Conservation (phyloP, 1,140 invertebrate species). For the Triops cancriformis region DNA sequence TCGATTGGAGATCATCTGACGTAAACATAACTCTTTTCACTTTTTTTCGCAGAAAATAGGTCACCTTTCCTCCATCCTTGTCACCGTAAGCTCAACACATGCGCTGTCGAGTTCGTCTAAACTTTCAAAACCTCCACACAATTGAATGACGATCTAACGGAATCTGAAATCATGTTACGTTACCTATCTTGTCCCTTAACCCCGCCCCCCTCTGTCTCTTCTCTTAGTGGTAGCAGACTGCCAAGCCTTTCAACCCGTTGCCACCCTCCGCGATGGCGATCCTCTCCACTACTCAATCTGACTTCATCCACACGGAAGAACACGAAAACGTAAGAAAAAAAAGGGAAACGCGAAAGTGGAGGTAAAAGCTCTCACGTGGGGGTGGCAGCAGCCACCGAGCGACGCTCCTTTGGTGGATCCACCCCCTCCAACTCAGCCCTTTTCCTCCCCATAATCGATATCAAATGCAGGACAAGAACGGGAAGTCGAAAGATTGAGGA, state of each 20-base stretch:
- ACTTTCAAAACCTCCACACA: too few relatives aligned
- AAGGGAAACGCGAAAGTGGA: not conserved
- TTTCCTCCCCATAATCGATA: not conserved
- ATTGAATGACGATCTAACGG: not conserved
- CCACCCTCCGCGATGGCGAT: not conserved
- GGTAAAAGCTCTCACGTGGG: not conserved
- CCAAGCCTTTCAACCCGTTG: too few relatives aligned
- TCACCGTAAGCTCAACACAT: too few relatives aligned
- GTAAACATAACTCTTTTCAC: too few relatives aligned
- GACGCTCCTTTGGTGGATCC: not conserved
- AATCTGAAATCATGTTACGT: not conserved
- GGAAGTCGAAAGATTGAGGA: slow-evolving; percentile 10
- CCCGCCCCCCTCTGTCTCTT: not conserved
- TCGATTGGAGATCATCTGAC: too few relatives aligned
- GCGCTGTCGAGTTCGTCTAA: too few relatives aligned
- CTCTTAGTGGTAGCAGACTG: not conserved
- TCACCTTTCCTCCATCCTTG: too few relatives aligned
- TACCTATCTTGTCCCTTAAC: not conserved
- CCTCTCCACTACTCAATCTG: not conserved
- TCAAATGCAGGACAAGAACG: slow-evolving; percentile 10
- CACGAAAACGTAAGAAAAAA: slow-evolving; percentile 1
- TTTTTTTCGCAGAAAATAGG: too few relatives aligned
- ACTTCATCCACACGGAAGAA: not conserved
- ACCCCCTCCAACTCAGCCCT: too few relatives aligned
- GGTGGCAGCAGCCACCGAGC: not conserved